Evolutionary conservation across 1,140 invertebrate species (phyloP).

Genomic region (Bombus haemorrhoidalis): DNA sequence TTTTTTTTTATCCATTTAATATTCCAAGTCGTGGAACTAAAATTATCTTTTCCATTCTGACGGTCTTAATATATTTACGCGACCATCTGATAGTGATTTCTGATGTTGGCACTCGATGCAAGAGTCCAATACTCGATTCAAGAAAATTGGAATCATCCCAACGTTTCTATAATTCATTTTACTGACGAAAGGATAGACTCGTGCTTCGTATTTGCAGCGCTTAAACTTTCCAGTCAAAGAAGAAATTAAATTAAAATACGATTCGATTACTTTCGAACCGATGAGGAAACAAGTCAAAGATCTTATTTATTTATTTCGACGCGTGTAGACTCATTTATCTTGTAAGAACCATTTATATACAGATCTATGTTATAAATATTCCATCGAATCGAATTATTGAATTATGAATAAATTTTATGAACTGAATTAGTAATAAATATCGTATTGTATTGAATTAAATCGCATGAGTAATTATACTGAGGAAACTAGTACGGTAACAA

Average conservation of each 20-base stretch:
- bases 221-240: background rate
- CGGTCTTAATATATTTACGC: too few relatives aligned
- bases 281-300: too few relatives aligned
- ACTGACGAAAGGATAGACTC: background rate
- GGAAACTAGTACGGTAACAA: background rate
- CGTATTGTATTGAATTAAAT: background rate
- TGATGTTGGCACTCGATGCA: background rate
- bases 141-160: slow-evolving; percentile 20
- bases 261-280: background rate
- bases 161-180: too few relatives aligned
- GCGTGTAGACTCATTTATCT: background rate
- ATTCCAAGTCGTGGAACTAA: background rate
- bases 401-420: background rate
- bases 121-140: background rate
- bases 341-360: background rate
- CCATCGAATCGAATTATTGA: background rate
- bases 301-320: too few relatives aligned
- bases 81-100: background rate
- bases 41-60: background rate
- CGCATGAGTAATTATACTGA: background rate
- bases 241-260: background rate
- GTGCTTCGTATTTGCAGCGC: background rate
- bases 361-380: background rate
- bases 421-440: background rate
- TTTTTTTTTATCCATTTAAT: too few relatives aligned